These are phyloP conservation scores for Prunella fulvescens DNA, from an alignment of 2,113 vertebrate genomes.

Conservation along the genomic window DNA sequence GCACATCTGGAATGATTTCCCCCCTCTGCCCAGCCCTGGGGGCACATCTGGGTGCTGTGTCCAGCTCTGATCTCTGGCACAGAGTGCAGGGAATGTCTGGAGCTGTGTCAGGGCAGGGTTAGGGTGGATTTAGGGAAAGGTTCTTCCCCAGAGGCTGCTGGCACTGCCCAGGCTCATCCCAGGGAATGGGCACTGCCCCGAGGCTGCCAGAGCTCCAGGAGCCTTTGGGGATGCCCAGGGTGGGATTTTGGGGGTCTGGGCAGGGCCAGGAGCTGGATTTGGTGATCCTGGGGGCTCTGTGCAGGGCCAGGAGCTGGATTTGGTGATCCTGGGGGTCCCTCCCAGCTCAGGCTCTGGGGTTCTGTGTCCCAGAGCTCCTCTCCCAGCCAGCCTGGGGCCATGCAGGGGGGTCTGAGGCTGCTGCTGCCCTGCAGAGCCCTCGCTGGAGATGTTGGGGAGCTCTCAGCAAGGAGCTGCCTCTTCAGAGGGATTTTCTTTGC, in stretches of 20 bases:
- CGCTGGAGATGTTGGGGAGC: not conserved
- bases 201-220: not conserved
- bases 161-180: not conserved
- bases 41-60: not conserved
- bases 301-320: accelerated
- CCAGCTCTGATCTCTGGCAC: not conserved
- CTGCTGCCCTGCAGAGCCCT: too few species aligned
- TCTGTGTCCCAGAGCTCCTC: not conserved
- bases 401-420: not conserved
- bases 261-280: accelerated
- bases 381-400: not conserved
- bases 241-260: accelerated
- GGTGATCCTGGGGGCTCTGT: accelerated
- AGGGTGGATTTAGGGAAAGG: accelerated
- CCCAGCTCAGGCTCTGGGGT: not conserved
- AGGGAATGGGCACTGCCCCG: not conserved
- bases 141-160: not conserved
- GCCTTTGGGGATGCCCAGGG: accelerated
- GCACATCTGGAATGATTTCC: not conserved
- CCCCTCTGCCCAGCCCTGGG: not conserved
- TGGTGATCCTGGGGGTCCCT: accelerated
- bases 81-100: accelerated
- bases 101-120: accelerated
- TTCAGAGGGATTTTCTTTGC: slow-evolving; percentile 9
- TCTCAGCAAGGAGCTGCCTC: not conserved